Evolutionary conservation across 1,140 invertebrate species (phyloP), one percentile per base, ranked within the genome.

Genomic region (Contarinia nasturtii): DNA sequence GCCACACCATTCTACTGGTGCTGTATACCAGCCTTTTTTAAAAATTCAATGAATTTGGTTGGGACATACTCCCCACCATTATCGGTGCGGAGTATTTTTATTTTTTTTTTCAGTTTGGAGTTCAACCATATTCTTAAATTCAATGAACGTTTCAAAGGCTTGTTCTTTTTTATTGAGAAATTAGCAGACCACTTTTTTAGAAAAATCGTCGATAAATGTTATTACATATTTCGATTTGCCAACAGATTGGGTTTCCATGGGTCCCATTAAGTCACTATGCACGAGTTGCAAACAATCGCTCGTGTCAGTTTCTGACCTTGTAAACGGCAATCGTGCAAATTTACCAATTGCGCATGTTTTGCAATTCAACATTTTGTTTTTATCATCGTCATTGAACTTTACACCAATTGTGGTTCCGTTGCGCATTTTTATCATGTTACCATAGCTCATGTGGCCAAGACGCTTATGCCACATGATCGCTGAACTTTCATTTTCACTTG

Each of bases 171-270:
- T 22, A 41, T 60, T 57, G 10, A 63, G 17, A 47, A 66, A 63
- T 49, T 59, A 67, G 18, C 66, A 50, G 49, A 59, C 56, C 48
- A 57, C 55, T 54, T 64, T 65, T 36, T 59, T 52, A 5, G 59
- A 56, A 45, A 46, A 64, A 49, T 68, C 63, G 57, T 68, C 60
- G 34, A 61, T 56, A 48, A 67, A 59, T 4, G 58, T 49, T 2
- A 66, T 17, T 48, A 60, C 57, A 55, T 61, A 67, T 47, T 48
- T 49, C 8, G 56, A 49, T 21, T 55, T 54, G 36, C 59, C 54
- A 43, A 60, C 43, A 34, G 57, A 62, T n/a, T 44, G 42, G 12
- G 45, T 46, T 46, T 57, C 54, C 57, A 65, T 64, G 15, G 60
- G 62, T 19, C 65, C 65, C 8, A 2, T 5, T 12, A 44, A 7